Base-by-base conservation (phyloP, 2,888 invertebrate genomes). In the Galerucella pusilla region DNA sequence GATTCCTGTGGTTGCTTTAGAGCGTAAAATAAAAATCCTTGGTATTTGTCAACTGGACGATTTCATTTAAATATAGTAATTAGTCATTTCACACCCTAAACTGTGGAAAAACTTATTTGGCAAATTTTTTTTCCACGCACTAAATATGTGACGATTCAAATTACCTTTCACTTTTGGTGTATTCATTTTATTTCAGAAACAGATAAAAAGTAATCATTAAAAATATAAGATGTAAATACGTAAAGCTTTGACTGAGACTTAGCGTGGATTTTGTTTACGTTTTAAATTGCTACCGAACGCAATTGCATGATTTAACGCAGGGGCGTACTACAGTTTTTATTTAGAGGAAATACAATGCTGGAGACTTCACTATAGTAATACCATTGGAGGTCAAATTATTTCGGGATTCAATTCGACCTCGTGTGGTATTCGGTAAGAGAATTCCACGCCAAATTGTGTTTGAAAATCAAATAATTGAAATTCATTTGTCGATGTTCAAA, bases 211-310 rank as follows among this genome's bases (percentile, higher is more conserved):
- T 68, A 60, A 68, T 68, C 60, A 68, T 59, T 59, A 35, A 68
- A 61, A 69, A 61, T 61, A 69, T 61, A 69, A 69, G 20, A 64
- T 61, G 42, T 61, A 52, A 69, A 69, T 61, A 64, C 20, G 28
- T 52, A 70, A 54, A 63, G 64, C 52, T 70, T 70, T 70, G 35
- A 70, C 52, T 54, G 14, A 54, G 46, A 70, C 45, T 69, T 69
- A 61, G 61, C 35, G 63, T 64, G 16, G 12, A 67, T 70, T 54
- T 61, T 69, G 70, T 70, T 70, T 70, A 70, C 63, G 10, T 35
- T 54, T n/a, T 16, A 72, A 72, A 72, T 72, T 72, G 66, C 25
- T 46, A 66, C 45, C 14, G 66, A 66, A 71, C 59, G 59, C 46
- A 71, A 72, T 72, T 72, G 57, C 66, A 35, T 25, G n/a, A 71